A percentile compares a stretch with the other conserved stretches of the same genome.
These are phyloP conservation scores for Allophyes oxyacanthae DNA, from an alignment of 2,888 invertebrate genomes.

Conservation along the genomic window DNA sequence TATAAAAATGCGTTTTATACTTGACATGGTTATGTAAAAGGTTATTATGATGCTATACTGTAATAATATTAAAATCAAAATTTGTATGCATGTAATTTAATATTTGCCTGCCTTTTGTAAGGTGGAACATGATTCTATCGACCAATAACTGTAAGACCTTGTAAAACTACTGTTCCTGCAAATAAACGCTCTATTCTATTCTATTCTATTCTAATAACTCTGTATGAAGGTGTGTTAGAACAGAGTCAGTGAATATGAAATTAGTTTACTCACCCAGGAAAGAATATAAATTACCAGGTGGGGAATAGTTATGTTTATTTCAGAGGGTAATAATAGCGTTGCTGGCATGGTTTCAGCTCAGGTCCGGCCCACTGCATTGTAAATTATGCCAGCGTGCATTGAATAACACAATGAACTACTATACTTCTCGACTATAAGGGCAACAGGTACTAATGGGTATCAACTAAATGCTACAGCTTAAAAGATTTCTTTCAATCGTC, in stretches of 20 bases:
- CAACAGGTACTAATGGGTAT: conserved; percentile 67
- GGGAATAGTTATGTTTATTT: conserved; percentile 69
- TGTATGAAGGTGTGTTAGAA: conserved; percentile 24
- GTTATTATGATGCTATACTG: no score
- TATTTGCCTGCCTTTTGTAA: no score
- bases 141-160: no score
- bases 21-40: no score
- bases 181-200: no score
- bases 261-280: conserved; percentile 54
- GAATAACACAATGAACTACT: conserved; percentile 69
- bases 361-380: conserved; percentile 61
- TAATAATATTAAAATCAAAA: no score
- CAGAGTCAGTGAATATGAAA: conserved; percentile 51
- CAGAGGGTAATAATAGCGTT: conserved; percentile 66
- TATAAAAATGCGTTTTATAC: no score
- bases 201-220: no score
- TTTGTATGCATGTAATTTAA: no score
- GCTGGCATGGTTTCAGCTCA: conserved; percentile 66
- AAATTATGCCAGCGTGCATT: conserved; percentile 70
- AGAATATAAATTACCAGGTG: conserved; percentile 61
- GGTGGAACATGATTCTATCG: no score
- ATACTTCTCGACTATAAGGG: conserved; percentile 43
- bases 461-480: conserved; percentile 23
- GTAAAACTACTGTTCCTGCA: no score
- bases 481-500: conserved; percentile 22